phyloP scores from a whole-genome alignment of 2,888 invertebrate genomes.

The Sarcophaga rosellei region DNA sequence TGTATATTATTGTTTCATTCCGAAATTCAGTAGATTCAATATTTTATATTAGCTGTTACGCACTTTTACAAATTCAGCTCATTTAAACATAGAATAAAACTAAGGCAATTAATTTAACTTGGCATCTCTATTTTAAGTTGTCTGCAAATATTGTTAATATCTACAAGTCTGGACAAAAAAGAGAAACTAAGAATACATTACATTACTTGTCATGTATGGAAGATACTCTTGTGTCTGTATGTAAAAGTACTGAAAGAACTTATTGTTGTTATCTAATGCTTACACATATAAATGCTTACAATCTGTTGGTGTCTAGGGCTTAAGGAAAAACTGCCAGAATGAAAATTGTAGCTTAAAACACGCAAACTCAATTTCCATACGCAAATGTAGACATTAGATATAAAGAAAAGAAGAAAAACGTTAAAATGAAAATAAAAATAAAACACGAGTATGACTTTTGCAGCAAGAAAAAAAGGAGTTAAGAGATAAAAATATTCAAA shows the following conservation, averaged over 20 bases:
- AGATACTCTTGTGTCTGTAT: constrained; percentile 16
- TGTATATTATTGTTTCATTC: no score
- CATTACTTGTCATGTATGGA: constrained; percentile 39
- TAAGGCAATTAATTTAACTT: neutral
- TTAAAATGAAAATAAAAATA: neutral
- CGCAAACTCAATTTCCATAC: constrained; percentile 55
- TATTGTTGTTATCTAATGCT: constrained; percentile 60
- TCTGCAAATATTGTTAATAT: neutral
- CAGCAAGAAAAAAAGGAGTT: neutral
- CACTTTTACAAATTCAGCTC: no score
- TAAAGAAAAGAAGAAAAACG: constrained; percentile 2
- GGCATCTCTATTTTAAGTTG: constrained; percentile 8
- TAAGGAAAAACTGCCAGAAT: constrained; percentile 7
- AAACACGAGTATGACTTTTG: neutral
- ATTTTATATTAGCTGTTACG: no score
- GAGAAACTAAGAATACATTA: constrained; percentile 21
- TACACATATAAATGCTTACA: constrained; percentile 61
- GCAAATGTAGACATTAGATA: constrained; percentile 68
- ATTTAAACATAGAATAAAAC: no score
- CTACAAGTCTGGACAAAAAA: neutral
- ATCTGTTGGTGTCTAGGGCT: constrained; percentile 53
- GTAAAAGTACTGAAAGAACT: constrained; percentile 15
- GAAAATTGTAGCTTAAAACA: constrained; percentile 52
- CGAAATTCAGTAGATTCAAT: no score
- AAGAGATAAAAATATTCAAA: constrained; percentile 29